Evolutionary conservation across 1,140 invertebrate species (phyloP), one percentile per base, ranked within the genome.

Genomic region (Leptopilina boulardi): DNA sequence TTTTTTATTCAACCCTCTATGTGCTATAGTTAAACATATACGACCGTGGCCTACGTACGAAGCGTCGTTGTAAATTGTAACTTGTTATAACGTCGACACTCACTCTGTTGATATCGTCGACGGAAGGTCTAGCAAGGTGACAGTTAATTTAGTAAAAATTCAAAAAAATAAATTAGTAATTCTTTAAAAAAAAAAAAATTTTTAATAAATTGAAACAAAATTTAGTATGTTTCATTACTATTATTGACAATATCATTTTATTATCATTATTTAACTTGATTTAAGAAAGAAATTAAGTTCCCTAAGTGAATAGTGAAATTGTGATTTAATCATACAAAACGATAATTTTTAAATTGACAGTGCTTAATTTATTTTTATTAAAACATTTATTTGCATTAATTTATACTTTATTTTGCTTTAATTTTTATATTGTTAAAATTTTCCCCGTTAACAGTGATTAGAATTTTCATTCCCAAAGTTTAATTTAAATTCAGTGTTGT

Each of bases 91-190:
- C 70, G 18, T 47, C 66, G 54, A 82, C 80, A 75, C 47, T 84
- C 66, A 23, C 77, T 42, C 51, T 76, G 78, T 74, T 26, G 59
- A 38, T 73, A 42, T 44, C 73, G 41, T 75, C 41, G 71, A 47
- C 75, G 71, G 74, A 66, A 30, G 59, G 59, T 23, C 44, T 80
- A 71, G 2, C 76, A 79, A 77, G 84, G 80, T 77, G 78, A 84
- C 30, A 13, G 75, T 23, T 71, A 15, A n/a, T 30, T n/a, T 30
- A 15, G 3, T n/a, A 13, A 26, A 66, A 30, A 66, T 15, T 30
- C 0, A 1, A 13, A 23, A 59, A 13, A 59, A 59, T 15, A 23
- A 11, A 26, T 59, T 26, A 3, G 13, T 21, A 59, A 23, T n/a
- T 21, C n/a, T n/a, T n/a, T 51, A 18, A 18, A 51, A 51, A 6